Evolutionary conservation across 1,140 invertebrate species (phyloP), one percentile per base, ranked within the genome.

Genomic region (Procambarus virginalis): DNA sequence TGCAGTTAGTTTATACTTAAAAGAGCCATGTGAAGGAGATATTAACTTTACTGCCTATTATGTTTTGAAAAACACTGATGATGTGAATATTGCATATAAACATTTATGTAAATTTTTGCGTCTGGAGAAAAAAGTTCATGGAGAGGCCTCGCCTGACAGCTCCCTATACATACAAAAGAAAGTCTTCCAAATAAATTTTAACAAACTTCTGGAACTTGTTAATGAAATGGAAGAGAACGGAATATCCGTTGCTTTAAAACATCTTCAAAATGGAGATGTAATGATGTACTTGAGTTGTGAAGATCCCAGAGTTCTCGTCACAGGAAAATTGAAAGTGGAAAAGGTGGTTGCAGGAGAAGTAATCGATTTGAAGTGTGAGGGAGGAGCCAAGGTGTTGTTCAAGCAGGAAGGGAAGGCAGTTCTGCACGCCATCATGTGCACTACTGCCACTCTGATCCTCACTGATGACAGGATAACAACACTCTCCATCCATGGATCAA

Each of bases 11-110:
- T 48, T 85, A 49, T 64, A 85, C 48, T 12, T 85, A 48, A 73
- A n/a, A 34, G 83, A 75, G 10, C 83, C 83, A 9, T 68, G 70
- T 73, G 83, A 85, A 20, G 60, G 83, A n/a, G 83, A 85, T 75
- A 48, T 76, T 10, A 85, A 76, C 60, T 85, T 75, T 17, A 12
- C n/a, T 2, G 83, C 34, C 6, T 85, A 49, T 68, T 85, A 70
- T 55, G 46, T 17, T 9, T 76, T 85, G 49, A 8, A 76, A 1
- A 76, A 76, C n/a, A 48, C 70, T 55, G 83, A 76, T 64, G 46
- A 85, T 17, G 83, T 46, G 22, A 49, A 75, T 75, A 48, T 46
- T 46, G 83, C 70, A 20, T 85, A 48, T 9, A 49, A 51, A 12
- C n/a, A 49, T 22, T 51, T 85, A 49, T 34, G 55, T 48, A 85